Percentiles rank a stretch among this genome's conserved stretches.
These are phyloP conservation scores for Tachypleus tridentatus DNA, from an alignment of 1,140 invertebrate species.

Conservation along the genomic window DNA sequence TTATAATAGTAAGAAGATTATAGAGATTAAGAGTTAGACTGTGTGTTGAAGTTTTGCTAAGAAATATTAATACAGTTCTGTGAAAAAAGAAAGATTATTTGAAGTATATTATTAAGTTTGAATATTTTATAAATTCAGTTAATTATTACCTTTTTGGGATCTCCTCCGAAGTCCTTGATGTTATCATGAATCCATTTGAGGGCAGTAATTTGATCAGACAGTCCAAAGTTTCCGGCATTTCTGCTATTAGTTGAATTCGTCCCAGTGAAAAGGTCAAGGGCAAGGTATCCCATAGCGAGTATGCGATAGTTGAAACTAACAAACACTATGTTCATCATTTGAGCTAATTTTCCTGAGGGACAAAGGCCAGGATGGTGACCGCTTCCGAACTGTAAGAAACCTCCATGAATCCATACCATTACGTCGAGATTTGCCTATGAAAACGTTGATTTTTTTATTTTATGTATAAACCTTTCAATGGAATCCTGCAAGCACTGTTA, in stretches of 20 bases:
- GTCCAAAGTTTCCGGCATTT: conserved; percentile 36
- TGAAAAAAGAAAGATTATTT: too few species aligned
- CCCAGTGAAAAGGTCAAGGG: conserved; percentile 17
- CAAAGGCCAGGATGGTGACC: conserved; percentile 19
- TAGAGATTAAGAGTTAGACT: too few species aligned
- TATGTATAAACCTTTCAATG: neutral
- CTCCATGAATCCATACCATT: conserved; percentile 94
- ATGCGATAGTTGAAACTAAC: conserved; percentile 95
- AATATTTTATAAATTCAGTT: too few species aligned
- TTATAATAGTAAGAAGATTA: too few species aligned
- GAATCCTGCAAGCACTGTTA: neutral
- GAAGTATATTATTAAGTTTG: too few species aligned
- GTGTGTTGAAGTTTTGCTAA: too few species aligned
- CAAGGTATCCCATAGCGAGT: conserved; percentile 63
- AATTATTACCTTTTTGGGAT: conserved; percentile 33
- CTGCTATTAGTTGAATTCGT: conserved; percentile 14
- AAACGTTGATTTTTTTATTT: neutral
- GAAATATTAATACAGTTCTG: too few species aligned
- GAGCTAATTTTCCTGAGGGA: conserved; percentile 74
- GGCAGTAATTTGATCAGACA: conserved; percentile 37
- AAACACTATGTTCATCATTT: conserved; percentile 34
- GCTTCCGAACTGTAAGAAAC: conserved; percentile 34
- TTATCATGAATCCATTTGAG: conserved; percentile 38
- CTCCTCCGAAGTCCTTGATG: conserved; percentile 36
- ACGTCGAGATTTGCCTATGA: conserved; percentile 39